A percentile compares a stretch with the other conserved stretches of the same genome.
Conservation (phyloP, 2,797 vertebrate species). For the Hirundo rustica region DNA sequence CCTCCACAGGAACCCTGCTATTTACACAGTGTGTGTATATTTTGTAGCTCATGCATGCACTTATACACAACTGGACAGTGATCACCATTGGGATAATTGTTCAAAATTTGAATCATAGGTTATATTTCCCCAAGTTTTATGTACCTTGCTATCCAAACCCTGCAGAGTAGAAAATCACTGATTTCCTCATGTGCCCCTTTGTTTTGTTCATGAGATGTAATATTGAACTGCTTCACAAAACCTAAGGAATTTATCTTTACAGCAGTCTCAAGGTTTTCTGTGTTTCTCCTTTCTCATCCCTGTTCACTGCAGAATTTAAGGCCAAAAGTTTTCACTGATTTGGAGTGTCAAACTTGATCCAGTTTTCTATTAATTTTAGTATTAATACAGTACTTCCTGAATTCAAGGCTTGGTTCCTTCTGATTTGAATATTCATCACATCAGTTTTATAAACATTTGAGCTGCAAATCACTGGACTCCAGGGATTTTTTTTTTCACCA, state of each 20-base stretch:
- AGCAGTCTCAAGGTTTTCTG: neutral
- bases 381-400: neutral
- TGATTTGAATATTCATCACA: neutral
- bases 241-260: neutral
- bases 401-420: neutral
- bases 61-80: neutral
- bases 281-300: neutral
- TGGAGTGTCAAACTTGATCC: neutral
- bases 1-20: neutral
- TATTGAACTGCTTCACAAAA: neutral
- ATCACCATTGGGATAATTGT: neutral
- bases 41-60: neutral
- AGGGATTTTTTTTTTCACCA: neutral
- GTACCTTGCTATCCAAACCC: neutral
- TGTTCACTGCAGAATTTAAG: neutral
- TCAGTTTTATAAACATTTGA: neutral
- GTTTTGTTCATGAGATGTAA: neutral
- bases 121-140: neutral
- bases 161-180: neutral
- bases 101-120: neutral
- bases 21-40: accelerated
- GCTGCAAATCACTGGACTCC: neutral
- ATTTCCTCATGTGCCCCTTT: neutral
- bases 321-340: neutral
- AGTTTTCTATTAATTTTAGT: neutral